Conservation (phyloP, 2,888 invertebrate genomes). For the Mylabris sibirica region DNA sequence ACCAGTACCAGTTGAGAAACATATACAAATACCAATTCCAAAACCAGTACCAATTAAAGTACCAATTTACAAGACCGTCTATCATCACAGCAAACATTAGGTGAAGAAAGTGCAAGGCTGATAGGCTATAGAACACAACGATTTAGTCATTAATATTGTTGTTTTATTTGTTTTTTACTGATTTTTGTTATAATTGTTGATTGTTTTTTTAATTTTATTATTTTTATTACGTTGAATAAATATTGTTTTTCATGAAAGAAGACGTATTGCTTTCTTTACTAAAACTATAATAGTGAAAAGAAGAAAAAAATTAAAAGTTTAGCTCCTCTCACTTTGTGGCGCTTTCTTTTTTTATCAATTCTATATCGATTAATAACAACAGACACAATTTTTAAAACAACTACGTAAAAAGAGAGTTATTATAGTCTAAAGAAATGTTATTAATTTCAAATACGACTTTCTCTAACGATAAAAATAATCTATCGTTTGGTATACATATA, state of each 20-base stretch:
- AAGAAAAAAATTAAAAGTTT: neutral
- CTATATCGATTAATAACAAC: neutral
- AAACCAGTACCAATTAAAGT: slow-evolving; percentile 76
- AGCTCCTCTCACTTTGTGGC: slow-evolving; percentile 21
- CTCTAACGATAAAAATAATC: neutral
- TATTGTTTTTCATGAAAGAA: neutral
- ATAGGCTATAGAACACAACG: slow-evolving; percentile 35
- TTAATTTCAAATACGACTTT: neutral
- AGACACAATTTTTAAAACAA: neutral
- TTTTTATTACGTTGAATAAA: neutral
- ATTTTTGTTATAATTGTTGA: slow-evolving; percentile 30
- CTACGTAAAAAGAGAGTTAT: neutral
- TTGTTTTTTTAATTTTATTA: slow-evolving; percentile 18
- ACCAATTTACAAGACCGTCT: slow-evolving; percentile 75
- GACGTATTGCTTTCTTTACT: slow-evolving; percentile 20
- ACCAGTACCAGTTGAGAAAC: slow-evolving; percentile 74
- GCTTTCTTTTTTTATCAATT: slow-evolving; percentile 13
- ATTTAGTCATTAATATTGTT: slow-evolving; percentile 23
- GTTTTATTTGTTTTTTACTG: slow-evolving; percentile 20
- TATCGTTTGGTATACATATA: neutral
- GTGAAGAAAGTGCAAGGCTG: slow-evolving; percentile 49
- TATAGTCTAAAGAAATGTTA: neutral
- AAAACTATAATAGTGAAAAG: neutral
- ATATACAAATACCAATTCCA: slow-evolving; percentile 72
- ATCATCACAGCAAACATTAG: slow-evolving; percentile 71